Evolutionary conservation across 2,797 vertebrate genomes (phyloP), one percentile per base, ranked within the genome.

Genomic region (Phalanger gymnotis): DNA sequence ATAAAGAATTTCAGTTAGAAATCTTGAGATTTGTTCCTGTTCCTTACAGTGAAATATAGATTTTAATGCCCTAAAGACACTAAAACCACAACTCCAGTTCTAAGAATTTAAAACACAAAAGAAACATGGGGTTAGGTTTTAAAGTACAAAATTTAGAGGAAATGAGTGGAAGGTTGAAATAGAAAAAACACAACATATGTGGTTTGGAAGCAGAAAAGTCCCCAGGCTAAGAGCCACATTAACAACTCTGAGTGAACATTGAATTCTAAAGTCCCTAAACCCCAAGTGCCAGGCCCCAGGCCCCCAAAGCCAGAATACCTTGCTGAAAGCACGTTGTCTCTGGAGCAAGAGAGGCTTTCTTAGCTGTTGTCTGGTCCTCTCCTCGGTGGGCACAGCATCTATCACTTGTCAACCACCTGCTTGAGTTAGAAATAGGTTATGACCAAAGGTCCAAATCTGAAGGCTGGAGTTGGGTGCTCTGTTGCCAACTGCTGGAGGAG

Each of bases 11-110:
- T 90, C 89, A 96, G 95, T 54, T 94, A 96, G 97, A 98, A 98
- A 97, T 96, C 58, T 52, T 91, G 93, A 98, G 95, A n/a, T 98
- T 96, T 97, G 96, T 89, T 97, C 66, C 55, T 96, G 40, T 96
- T 96, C 94, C 53, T 97, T 97, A 95, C 25, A 0, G 11, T 95
- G 92, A 98, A 97, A 97, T 98, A 98, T 54, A 97, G 94, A 98
- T 96, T 97, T 97, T 96, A 98, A 95, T 97, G 81, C 94, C 96
- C 97, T 94, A 47, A 96, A 98, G 96, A 54, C 91, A 93, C 96
- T 96, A 95, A 96, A 97, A 96, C 90, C 27, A 87, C 96, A 98
- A 96, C 1, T 25, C 22, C 91, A 87, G 53, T 92, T 96, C 97
- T 90, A 94, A 98, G 93, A 94, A 56, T 40, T 47, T 94, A 73